Percentiles rank a stretch among this genome's conserved stretches.
phyloP scores from a whole-genome alignment of 2,113 vertebrate genomes.

The Oriolus oriolus region DNA sequence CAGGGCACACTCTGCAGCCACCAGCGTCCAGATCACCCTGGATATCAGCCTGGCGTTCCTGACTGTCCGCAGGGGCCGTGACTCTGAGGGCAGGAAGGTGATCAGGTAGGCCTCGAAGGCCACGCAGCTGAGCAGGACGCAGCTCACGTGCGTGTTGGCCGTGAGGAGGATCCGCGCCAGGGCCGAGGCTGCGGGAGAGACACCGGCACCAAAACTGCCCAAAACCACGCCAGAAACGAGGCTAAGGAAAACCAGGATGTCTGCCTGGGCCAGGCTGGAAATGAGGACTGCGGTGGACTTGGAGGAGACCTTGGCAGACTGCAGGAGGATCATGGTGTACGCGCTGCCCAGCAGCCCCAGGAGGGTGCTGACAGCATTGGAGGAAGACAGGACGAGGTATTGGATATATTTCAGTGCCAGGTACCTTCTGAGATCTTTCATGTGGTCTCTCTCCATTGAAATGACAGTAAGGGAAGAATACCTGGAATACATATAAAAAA shows the following conservation, averaged over 20 bases:
- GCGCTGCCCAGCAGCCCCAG: conserved; percentile 72
- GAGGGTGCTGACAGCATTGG: conserved; percentile 35
- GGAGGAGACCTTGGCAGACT: conserved; percentile 71
- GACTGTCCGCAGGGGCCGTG: conserved; percentile 66
- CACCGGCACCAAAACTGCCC: neutral
- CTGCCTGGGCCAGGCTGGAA: conserved; percentile 70
- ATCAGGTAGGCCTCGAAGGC: conserved; percentile 77
- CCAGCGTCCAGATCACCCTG: conserved; percentile 59
- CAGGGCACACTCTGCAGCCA: conserved; percentile 52
- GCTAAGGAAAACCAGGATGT: conserved; percentile 40
- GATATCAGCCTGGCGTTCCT: conserved; percentile 38
- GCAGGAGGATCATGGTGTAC: conserved; percentile 53
- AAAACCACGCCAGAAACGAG: neutral
- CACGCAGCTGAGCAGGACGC: conserved; percentile 75
- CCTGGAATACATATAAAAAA: neutral
- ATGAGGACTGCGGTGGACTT: conserved; percentile 77
- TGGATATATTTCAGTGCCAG: conserved; percentile 77
- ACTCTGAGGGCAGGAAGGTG: conserved; percentile 68
- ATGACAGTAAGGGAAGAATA: neutral
- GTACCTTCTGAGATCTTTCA: conserved; percentile 71
- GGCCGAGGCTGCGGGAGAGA: neutral
- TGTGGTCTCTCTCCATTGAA: conserved; percentile 59
- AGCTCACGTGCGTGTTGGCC: conserved; percentile 68
- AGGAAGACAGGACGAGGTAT: conserved; percentile 73
- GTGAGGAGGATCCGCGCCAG: conserved; percentile 63